Evolutionary conservation across 2,113 vertebrate species (phyloP).

Genomic region (Struthio camelus): DNA sequence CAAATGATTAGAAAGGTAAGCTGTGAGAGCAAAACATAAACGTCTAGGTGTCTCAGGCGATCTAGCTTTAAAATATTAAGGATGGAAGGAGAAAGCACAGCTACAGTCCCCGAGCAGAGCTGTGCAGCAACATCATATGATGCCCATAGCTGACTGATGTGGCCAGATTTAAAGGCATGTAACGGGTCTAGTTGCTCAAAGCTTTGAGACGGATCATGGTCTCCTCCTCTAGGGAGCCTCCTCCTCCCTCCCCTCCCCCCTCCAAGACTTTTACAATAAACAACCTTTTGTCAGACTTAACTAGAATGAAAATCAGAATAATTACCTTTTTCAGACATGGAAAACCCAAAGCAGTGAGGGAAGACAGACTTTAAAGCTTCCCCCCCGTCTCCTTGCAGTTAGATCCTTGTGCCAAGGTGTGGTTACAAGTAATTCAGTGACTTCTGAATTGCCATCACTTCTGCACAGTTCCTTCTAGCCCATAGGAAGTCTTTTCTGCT

Average conservation of each 20-base stretch:
- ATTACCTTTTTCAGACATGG: not conserved
- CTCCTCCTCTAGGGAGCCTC: not conserved
- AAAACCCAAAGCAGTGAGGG: not conserved
- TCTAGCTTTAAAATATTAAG: not conserved
- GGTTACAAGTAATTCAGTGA: not conserved
- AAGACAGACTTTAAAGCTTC: not conserved
- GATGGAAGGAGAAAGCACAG: fast-evolving
- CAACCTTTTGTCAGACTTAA: not conserved
- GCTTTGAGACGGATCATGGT: not conserved
- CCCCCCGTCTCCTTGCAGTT: not conserved
- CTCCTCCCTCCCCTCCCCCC: too few relatives aligned
- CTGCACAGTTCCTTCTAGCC: too few relatives aligned
- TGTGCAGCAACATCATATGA: too few relatives aligned
- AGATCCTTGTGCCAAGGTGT: not conserved
- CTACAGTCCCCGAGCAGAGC: not conserved
- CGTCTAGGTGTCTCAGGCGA: not conserved
- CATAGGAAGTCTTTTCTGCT: not conserved
- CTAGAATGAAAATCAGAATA: not conserved
- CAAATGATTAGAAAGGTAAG: not conserved
- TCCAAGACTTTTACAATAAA: not conserved
- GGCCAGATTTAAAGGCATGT: not conserved
- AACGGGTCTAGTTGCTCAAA: too few relatives aligned
- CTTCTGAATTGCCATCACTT: not conserved
- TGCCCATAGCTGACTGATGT: not conserved
- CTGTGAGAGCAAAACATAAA: not conserved